Percentiles rank a stretch among this genome's conserved stretches.
Conservation (phyloP, 2,888 invertebrate genomes). For the Gymnosoma rotundatum region DNA sequence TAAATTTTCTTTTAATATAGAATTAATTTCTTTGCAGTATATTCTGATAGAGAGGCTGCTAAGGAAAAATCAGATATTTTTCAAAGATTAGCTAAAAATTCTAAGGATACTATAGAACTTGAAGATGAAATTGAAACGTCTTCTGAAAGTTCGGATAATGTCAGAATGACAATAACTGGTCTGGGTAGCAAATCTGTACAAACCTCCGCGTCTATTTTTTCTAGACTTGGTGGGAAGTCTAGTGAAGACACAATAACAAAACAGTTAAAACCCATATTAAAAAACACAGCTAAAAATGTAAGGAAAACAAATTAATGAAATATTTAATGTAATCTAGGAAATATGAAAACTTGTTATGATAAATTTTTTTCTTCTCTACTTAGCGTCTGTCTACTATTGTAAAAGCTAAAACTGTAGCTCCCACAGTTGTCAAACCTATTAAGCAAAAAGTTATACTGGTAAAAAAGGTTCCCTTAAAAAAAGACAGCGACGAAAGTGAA, state of each 20-base stretch:
- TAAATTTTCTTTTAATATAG: neutral
- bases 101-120: slow-evolving; percentile 69
- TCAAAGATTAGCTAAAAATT: slow-evolving; percentile 76
- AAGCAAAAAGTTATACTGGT: slow-evolving; percentile 81
- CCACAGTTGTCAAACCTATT: slow-evolving; percentile 71
- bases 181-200: slow-evolving; percentile 69
- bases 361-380: neutral
- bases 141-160: slow-evolving; percentile 73
- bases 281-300: slow-evolving; percentile 74
- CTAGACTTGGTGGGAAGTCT: slow-evolving; percentile 79
- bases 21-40: slow-evolving; percentile 73
- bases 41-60: slow-evolving; percentile 78
- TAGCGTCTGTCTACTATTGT: slow-evolving; percentile 73
- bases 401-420: slow-evolving; percentile 74
- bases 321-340: neutral
- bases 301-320: slow-evolving; percentile 12
- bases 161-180: slow-evolving; percentile 76
- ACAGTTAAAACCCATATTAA: slow-evolving; percentile 80
- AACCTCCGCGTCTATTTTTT: slow-evolving; percentile 79
- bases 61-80: slow-evolving; percentile 77
- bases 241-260: slow-evolving; percentile 70
- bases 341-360: too few species aligned
- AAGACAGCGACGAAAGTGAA: slow-evolving; percentile 76
- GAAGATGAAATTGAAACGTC: slow-evolving; percentile 71
- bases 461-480: slow-evolving; percentile 81